A percentile compares a stretch with the other conserved stretches of the same genome.
Conservation (phyloP, 1,140 invertebrate species). For the Bombus turneri region DNA sequence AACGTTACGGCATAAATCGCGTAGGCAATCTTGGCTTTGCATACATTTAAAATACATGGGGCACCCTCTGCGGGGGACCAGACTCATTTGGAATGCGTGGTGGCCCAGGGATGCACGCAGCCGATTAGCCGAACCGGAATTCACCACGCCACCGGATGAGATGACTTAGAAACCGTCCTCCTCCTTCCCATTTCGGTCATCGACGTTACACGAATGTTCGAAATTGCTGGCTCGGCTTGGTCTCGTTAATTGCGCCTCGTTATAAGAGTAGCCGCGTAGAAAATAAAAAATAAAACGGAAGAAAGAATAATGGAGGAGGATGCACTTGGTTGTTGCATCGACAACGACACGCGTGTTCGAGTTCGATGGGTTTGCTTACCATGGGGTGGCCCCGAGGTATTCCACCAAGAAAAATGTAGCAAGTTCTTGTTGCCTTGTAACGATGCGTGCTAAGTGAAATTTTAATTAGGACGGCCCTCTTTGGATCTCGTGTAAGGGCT, state of each 20-base stretch:
- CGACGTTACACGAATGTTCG: conserved; percentile 60
- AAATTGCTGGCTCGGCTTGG: conserved; percentile 60
- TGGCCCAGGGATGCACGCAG: conserved; percentile 40
- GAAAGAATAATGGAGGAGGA: background rate
- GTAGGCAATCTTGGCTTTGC: conserved; percentile 42
- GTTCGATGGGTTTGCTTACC: background rate
- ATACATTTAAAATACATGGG: conserved; percentile 49
- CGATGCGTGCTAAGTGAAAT: conserved; percentile 31
- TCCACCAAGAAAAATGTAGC: background rate
- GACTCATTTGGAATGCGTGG: conserved; percentile 55
- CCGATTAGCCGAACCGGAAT: conserved; percentile 54
- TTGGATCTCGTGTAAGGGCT: background rate
- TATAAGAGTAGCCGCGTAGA: conserved; percentile 60
- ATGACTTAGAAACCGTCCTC: conserved; percentile 59
- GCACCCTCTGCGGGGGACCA: conserved; percentile 33
- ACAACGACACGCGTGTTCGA: background rate
- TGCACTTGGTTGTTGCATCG: background rate
- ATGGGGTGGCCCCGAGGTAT: background rate
- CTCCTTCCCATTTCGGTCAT: background rate
- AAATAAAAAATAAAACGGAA: background rate
- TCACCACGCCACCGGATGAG: conserved; percentile 28
- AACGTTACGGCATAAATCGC: conserved; percentile 58
- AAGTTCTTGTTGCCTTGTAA: background rate
- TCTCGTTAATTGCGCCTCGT: conserved; percentile 69
- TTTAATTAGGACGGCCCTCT: conserved; percentile 19